Base-by-base conservation (phyloP, 2,888 invertebrate genomes). In the Elegia similella region DNA sequence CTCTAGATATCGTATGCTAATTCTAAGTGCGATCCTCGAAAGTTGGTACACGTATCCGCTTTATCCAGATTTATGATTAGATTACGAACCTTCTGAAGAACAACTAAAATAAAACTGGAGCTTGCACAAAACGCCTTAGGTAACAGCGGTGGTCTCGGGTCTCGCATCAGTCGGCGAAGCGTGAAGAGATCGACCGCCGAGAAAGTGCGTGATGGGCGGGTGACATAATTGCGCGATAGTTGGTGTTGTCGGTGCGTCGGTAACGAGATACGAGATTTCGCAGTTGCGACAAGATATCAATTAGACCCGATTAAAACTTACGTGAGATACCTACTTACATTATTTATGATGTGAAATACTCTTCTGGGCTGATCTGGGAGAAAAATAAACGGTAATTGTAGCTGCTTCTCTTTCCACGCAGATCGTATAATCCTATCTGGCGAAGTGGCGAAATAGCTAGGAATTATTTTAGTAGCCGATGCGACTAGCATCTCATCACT, bases 161-260 rank as follows among this genome's bases (percentile, higher is more conserved):
- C 38, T 17, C 29, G 52, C n/a, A 6, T 52, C 23, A 55, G 59
- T 52, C 65, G 69, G 59, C 66, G 73, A 74, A 69, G 78, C 82
- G 79, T 81, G 69, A 80, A 77, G 68, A 73, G 70, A 74, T 68
- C 66, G 66, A 60, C 68, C 66, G 60, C 65, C 66, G 78, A 81
- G 87, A 88, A 88, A 88, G 88, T 82, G 71, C 66, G 76, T 83
- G 86, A 87, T 81, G 70, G 86, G 79, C 87, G 79, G 73, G 68
- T 83, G 85, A 80, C 84, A 86, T 86, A 84, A 87, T 88, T 87
- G 86, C 73, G 75, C 86, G 60, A 58, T 62, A 65, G 67, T 63
- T 69, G 66, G 66, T 60, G 61, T 65, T 65, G 64, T 57, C 17
- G 30, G 52, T 23, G 58, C 43, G 6, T 38, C 56, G 56, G 61